These are phyloP conservation scores for Parasteatoda tepidariorum DNA, from an alignment of 1,140 invertebrate genomes.

Conservation along the genomic window DNA sequence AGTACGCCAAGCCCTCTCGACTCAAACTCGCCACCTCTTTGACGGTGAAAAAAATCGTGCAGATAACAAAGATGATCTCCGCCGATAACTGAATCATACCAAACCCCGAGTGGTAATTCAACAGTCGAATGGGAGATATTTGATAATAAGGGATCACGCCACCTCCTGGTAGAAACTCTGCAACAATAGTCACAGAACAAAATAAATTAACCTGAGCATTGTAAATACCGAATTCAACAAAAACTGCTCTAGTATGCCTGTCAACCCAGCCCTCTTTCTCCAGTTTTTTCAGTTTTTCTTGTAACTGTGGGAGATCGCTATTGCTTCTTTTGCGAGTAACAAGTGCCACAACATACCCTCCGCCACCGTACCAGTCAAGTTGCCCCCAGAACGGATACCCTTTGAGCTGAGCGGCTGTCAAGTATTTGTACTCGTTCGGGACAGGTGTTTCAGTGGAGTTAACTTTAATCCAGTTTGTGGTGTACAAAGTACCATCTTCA, in stretches of 20 bases:
- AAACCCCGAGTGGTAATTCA: slow-evolving; percentile 65
- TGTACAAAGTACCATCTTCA: slow-evolving; percentile 65
- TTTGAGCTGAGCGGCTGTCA: slow-evolving; percentile 65
- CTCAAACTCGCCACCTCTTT: slow-evolving; percentile 66
- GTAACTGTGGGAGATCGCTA: slow-evolving; percentile 63
- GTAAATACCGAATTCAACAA: slow-evolving; percentile 73
- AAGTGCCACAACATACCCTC: slow-evolving; percentile 71
- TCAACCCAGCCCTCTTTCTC: slow-evolving; percentile 71
- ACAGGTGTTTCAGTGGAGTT: slow-evolving; percentile 33
- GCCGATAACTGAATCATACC: slow-evolving; percentile 64
- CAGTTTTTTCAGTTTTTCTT: slow-evolving; percentile 65
- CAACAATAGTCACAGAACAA: slow-evolving; percentile 69
- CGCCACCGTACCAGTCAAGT: slow-evolving; percentile 70
- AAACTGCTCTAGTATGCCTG: slow-evolving; percentile 71
- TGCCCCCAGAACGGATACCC: slow-evolving; percentile 70
- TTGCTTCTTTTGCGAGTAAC: slow-evolving; percentile 65
- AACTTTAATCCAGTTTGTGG: slow-evolving; percentile 25
- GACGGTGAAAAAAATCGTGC: slow-evolving; percentile 70
- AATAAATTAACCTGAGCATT: slow-evolving; percentile 73
- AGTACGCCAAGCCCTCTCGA: slow-evolving; percentile 65
- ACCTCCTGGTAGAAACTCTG: slow-evolving; percentile 71
- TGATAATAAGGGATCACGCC: slow-evolving; percentile 70
- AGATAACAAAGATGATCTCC: slow-evolving; percentile 67
- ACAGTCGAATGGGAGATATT: slow-evolving; percentile 69
- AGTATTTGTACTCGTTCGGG: slow-evolving; percentile 63